phyloP scores from a whole-genome alignment of 2,113 vertebrate species.

The Pseudorasbora parva region DNA sequence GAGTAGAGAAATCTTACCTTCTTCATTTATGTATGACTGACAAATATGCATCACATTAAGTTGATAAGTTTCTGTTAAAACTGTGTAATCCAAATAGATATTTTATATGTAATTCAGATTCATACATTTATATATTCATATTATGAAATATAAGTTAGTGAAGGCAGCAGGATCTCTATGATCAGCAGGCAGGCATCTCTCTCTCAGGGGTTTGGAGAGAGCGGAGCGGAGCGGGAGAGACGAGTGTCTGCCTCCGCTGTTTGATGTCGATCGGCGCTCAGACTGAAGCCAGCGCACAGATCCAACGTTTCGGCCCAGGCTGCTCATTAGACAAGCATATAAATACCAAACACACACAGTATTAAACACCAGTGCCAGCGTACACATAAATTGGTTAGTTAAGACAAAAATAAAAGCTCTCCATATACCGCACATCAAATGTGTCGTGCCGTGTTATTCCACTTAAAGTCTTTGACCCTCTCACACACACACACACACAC shows the following conservation, averaged over 20 bases:
- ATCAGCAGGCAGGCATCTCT: not conserved
- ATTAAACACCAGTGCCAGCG: constrained; percentile 11
- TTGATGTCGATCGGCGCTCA: constrained; percentile 30
- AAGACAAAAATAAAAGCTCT: constrained; percentile 28
- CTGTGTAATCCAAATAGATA: not conserved
- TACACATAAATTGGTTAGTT: constrained; percentile 24
- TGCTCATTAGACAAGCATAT: constrained; percentile 43
- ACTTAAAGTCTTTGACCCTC: constrained; percentile 6
- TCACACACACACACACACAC: constrained; percentile 6
- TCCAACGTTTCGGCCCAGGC: constrained; percentile 1
- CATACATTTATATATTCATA: too few species aligned
- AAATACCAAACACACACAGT: constrained; percentile 31
- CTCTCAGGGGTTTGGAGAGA: not conserved
- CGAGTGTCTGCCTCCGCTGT: not conserved
- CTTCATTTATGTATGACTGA: not conserved
- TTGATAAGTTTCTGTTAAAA: not conserved
- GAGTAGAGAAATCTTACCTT: too few species aligned
- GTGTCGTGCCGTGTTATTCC: constrained; percentile 19
- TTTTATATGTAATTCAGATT: too few species aligned
- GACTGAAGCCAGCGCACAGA: constrained; percentile 31
- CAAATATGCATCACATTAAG: not conserved
- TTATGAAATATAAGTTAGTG: too few species aligned
- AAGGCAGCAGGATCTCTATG: not conserved
- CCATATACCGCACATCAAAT: constrained; percentile 30
- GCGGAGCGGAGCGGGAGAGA: not conserved